Conservation (phyloP, 2,797 vertebrate species). For the Schizothorax lantsangensis region DNA sequence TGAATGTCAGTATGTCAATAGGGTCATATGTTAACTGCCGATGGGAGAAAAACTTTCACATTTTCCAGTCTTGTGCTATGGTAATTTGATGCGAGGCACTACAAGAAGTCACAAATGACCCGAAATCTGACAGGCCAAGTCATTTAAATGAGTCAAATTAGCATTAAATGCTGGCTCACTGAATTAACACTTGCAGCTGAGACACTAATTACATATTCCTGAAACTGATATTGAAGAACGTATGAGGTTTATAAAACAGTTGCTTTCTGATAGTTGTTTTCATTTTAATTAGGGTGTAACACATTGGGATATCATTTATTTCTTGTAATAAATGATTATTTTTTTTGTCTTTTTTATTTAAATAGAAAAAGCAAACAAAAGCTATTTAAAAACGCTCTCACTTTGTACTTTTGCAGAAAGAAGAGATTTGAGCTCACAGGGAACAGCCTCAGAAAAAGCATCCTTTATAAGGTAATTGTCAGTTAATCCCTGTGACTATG, state of each 20-base stretch:
- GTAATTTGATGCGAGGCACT: conserved; percentile 21
- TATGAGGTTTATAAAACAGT: not conserved
- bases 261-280: not conserved
- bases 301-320: not conserved
- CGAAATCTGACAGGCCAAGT: conserved; percentile 14
- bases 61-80: not conserved
- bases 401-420: not conserved
- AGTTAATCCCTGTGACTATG: no score
- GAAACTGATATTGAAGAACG: not conserved
- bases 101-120: conserved; percentile 21
- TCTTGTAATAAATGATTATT: not conserved
- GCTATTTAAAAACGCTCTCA: not conserved
- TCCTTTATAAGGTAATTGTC: not conserved
- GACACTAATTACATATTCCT: not conserved
- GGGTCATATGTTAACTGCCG: not conserved
- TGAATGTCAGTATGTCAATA: conserved; percentile 18
- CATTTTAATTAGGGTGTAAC: not conserved
- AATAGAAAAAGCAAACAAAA: not conserved
- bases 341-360: not conserved
- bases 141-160: conserved; percentile 27
- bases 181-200: not conserved
- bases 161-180: conserved; percentile 1
- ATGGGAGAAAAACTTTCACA: conserved; percentile 13
- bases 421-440: not conserved
- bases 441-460: not conserved